Conservation (phyloP, 2,797 vertebrate species). For the Channa striata region DNA sequence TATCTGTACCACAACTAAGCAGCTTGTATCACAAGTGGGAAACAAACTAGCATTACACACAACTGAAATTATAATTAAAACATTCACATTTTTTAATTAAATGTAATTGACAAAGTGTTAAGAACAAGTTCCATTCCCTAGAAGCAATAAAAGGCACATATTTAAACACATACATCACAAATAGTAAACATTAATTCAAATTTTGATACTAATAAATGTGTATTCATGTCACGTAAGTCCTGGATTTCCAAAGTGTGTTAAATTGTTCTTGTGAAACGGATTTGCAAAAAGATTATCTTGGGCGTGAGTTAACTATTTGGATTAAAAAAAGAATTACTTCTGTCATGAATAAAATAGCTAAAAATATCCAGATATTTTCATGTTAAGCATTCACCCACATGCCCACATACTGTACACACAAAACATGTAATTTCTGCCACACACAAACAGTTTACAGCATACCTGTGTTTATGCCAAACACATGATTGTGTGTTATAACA, state of each 20-base stretch:
- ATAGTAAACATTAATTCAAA: neutral
- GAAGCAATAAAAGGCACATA: neutral
- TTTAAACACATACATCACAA: neutral
- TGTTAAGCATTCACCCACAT: conserved; percentile 60
- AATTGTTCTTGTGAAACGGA: conserved; percentile 31
- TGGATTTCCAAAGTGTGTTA: conserved; percentile 29
- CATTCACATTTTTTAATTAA: no score
- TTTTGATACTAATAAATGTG: neutral
- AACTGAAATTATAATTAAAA: no score
- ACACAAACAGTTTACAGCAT: conserved; percentile 35
- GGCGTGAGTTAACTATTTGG: neutral
- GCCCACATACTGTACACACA: conserved; percentile 45
- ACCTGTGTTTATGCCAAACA: conserved; percentile 38
- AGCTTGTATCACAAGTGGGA: no score
- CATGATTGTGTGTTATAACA: conserved; percentile 43
- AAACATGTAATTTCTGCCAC: conserved; percentile 50
- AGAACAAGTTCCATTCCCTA: neutral
- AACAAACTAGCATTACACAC: no score
- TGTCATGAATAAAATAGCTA: conserved; percentile 22
- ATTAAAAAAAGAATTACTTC: conserved; percentile 29
- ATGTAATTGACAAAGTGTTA: no score
- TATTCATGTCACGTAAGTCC: conserved; percentile 27
- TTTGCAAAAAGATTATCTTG: conserved; percentile 13
- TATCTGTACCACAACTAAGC: no score
- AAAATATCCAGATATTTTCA: conserved; percentile 41